Evolutionary conservation across 2,797 vertebrate genomes (phyloP).

Genomic region (Sebastes aleutianus): DNA sequence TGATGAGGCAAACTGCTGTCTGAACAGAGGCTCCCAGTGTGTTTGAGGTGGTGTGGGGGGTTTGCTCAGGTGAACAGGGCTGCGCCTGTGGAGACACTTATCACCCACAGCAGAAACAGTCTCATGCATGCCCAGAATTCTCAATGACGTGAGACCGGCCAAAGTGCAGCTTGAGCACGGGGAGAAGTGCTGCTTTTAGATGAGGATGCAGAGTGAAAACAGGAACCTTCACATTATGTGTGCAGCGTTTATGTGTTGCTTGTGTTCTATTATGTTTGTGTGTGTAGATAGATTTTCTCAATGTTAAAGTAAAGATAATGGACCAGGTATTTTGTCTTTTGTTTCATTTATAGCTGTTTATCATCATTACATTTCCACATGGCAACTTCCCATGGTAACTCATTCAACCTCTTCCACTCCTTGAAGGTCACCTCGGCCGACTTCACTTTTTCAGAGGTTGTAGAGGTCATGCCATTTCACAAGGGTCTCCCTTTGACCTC

Average conservation of each 20-base stretch:
- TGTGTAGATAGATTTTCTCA: not conserved
- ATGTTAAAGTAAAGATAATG: not conserved
- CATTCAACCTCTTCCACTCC: not conserved
- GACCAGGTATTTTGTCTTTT: not conserved
- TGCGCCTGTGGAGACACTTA: conserved; percentile 40
- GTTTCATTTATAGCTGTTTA: not conserved
- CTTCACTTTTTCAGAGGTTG: too few relatives aligned
- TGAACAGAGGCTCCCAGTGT: conserved; percentile 10
- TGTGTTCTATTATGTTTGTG: not conserved
- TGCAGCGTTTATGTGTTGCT: not conserved
- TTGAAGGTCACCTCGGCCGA: rapidly evolving
- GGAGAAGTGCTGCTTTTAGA: not conserved
- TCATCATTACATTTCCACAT: not conserved
- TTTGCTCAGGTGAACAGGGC: conserved; percentile 44
- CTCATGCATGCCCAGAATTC: conserved; percentile 35
- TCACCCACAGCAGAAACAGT: conserved; percentile 44
- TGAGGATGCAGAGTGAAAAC: conserved; percentile 1
- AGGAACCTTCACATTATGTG: not conserved
- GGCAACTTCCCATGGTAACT: not conserved
- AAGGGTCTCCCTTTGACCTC: too few relatives aligned
- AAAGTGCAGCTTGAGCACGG: not conserved
- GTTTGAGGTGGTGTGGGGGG: conserved; percentile 18
- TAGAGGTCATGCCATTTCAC: too few relatives aligned
- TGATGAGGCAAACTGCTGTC: conserved; percentile 22
- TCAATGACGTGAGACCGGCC: not conserved